phyloP scores from a whole-genome alignment of 2,113 vertebrate species.

The Tapirus terrestris region DNA sequence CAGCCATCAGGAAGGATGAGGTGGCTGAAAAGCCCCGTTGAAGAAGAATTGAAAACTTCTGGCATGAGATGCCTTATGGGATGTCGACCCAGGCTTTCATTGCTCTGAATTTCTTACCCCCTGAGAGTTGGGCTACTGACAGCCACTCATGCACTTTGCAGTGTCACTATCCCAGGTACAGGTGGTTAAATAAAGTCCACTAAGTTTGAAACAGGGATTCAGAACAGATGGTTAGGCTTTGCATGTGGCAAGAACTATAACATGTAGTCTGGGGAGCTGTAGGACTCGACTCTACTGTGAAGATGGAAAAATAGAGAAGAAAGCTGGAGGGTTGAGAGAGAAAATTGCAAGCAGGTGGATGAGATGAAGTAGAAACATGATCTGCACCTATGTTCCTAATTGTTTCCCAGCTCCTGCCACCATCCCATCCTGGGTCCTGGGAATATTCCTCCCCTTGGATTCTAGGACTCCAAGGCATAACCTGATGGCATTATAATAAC shows the following conservation, averaged over 20 bases:
- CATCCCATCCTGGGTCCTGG: background rate
- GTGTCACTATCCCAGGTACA: background rate
- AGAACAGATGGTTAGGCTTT: background rate
- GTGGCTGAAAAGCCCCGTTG: background rate
- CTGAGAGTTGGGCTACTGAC: background rate
- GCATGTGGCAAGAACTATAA: background rate
- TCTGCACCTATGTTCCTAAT: background rate
- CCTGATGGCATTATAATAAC: background rate
- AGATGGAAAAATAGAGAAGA: background rate
- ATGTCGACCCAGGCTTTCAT: background rate
- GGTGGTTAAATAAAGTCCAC: background rate
- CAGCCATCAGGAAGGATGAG: background rate
- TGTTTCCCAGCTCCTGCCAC: background rate
- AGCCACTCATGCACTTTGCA: background rate
- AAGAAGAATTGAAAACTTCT: background rate
- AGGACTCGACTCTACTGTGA: background rate
- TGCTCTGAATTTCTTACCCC: background rate
- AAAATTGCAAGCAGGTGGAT: background rate
- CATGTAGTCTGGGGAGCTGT: background rate
- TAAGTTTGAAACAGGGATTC: background rate
- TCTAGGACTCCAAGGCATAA: background rate
- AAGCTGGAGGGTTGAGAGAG: background rate
- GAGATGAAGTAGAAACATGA: background rate
- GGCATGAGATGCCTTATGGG: rapidly evolving
- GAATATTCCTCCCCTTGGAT: background rate